Evolutionary conservation across 2,888 invertebrate species (phyloP).

Genomic region (Mesoligia furuncula): DNA sequence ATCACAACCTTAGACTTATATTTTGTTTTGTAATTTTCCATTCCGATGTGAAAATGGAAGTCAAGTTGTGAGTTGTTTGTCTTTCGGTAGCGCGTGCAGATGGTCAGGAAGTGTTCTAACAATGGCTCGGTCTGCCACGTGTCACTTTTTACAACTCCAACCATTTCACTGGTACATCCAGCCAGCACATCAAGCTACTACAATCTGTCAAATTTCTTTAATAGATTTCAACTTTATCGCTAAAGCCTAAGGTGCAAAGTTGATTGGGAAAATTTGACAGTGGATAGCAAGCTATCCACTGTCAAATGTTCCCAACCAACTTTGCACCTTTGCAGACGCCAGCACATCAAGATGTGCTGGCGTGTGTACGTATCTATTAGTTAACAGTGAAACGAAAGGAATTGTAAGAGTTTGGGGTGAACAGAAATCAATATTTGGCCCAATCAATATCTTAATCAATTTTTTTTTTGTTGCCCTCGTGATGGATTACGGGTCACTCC

Average conservation of each 20-base stretch:
- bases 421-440: background rate
- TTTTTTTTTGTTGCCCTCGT: too few relatives aligned
- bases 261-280: too few relatives aligned
- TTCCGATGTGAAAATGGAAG: conserved; percentile 17
- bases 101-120: background rate
- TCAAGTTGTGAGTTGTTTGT: conserved; percentile 33
- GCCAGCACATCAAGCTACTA: too few relatives aligned
- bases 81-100: conserved; percentile 35
- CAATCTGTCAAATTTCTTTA: too few relatives aligned
- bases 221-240: too few relatives aligned
- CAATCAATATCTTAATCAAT: too few relatives aligned
- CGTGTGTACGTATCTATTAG: background rate
- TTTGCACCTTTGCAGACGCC: too few relatives aligned
- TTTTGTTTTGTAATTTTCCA: conserved; percentile 37
- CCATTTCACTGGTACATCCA: background rate
- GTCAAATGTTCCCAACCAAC: too few relatives aligned
- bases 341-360: too few relatives aligned
- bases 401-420: background rate
- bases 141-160: background rate
- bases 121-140: conserved; percentile 14
- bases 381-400: background rate
- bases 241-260: too few relatives aligned
- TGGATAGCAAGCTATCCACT: too few relatives aligned
- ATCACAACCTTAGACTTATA: conserved; percentile 3
- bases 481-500: too few relatives aligned